Evolutionary conservation across 1,140 invertebrate species (phyloP), one percentile per base, ranked within the genome.

Genomic region (Diprion similis): DNA sequence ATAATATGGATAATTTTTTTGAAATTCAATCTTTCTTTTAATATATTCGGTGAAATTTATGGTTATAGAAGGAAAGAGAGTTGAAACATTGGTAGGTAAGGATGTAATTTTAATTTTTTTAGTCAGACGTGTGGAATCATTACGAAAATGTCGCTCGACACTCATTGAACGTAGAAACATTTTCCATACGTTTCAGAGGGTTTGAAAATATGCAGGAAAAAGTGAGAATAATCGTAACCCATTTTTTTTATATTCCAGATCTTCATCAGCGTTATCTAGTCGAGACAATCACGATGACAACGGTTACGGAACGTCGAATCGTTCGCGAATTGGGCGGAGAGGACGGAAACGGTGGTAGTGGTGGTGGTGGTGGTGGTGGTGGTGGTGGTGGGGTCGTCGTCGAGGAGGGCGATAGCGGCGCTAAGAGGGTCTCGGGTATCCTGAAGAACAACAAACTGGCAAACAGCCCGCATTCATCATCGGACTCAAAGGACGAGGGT

Each of bases 211-310:
- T 37, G 24, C 24, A 37, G 24, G 24, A 37, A 6, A 1, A 37
- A 1, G 24, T 37, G 24, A 37, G 24, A 37, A 37, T 59, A 8
- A 59, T 15, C 51, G n/a, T 13, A 8, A 17, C 51, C 51, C 8
- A n/a, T n/a, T n/a, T 19, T 66, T 51, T 37, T 18, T 10, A 45
- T 72, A 67, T 83, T 74, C 6, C 73, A 86, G 86, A 88, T 69
- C 19, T 81, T 66, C 89, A 89, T 75, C 90, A 91, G 80, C 86
- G 91, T 77, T 93, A 92, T 82, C 89, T 93, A 79, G 90, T 93
- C 79, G 92, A 93, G 83, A 92, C 91, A 71, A 91, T 92, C 77
- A 91, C 91, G 71, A 92, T 92, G 90, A 92, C 91, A 74, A 92
- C 91, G 68, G 91, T 92, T 51, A 92, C 92, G 72, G 91, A 92